A percentile compares a stretch with the other conserved stretches of the same genome.
phyloP scores from a whole-genome alignment of 1,140 invertebrate genomes.

The Drosophila oshimai region DNA sequence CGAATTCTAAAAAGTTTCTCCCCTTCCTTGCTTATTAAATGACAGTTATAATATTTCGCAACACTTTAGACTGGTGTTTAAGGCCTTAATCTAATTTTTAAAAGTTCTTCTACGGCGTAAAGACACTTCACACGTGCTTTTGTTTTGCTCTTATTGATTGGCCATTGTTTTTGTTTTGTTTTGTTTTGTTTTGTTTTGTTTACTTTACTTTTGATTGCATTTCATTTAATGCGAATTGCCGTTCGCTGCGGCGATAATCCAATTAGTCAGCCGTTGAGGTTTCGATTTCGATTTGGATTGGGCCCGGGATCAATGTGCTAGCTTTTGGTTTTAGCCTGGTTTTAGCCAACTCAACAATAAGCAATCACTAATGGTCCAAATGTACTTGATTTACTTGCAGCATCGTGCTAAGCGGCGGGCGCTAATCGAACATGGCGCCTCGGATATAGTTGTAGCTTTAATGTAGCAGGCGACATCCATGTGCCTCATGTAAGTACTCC shows the following conservation, averaged over 20 bases:
- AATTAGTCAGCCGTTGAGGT: constrained; percentile 43
- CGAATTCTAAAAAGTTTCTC: too few relatives aligned
- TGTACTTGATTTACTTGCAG: constrained; percentile 49
- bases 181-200: constrained; percentile 18
- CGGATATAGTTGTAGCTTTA: constrained; percentile 83
- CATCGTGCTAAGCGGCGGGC: constrained; percentile 82
- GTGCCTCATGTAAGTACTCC: constrained; percentile 82
- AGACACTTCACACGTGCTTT: background rate
- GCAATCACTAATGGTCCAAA: background rate
- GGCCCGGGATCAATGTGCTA: constrained; percentile 22
- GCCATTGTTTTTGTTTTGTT: constrained; percentile 22
- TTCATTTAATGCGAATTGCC: constrained; percentile 33
- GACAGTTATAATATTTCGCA: too few relatives aligned
- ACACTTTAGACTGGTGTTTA: too few relatives aligned
- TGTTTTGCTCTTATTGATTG: constrained; percentile 41
- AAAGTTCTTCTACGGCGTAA: too few relatives aligned
- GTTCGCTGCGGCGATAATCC: constrained; percentile 51
- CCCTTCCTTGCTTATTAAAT: too few relatives aligned
- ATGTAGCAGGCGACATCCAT: constrained; percentile 83
- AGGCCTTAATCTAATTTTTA: too few relatives aligned
- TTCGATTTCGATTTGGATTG: background rate
- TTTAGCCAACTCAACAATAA: background rate
- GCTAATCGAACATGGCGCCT: constrained; percentile 83
- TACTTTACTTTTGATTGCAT: constrained; percentile 55
- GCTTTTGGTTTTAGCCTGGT: background rate